phyloP scores from a whole-genome alignment of 2,888 invertebrate species.

The Anthoptus insignis region DNA sequence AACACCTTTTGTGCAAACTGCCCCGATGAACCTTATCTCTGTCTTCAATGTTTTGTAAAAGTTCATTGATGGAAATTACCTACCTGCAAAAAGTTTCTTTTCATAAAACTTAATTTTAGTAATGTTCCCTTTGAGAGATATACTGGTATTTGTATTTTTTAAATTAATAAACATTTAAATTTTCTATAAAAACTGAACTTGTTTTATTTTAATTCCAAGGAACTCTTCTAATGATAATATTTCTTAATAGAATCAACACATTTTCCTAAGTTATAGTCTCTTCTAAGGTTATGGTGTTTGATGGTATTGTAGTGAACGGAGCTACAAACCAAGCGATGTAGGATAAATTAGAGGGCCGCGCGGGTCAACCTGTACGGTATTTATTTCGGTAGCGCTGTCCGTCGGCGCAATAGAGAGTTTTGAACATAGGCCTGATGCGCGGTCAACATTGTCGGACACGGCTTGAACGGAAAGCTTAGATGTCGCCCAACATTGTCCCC shows the following conservation, averaged over 20 bases:
- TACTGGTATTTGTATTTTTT: conserved; percentile 1
- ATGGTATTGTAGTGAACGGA: too few species aligned
- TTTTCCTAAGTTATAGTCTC: too few species aligned
- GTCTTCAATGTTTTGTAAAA: conserved; percentile 7
- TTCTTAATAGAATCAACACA: neutral
- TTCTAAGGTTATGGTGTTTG: too few species aligned
- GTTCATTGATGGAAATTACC: neutral
- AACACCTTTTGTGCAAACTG: conserved; percentile 5
- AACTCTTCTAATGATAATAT: neutral
- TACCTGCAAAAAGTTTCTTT: neutral
- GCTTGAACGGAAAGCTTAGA: conserved; percentile 46
- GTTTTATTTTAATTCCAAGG: neutral
- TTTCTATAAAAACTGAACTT: neutral
- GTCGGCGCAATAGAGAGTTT: neutral
- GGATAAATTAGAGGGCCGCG: neutral
- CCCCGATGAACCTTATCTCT: conserved; percentile 10
- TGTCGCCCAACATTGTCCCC: conserved; percentile 44
- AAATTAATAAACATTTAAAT: conserved; percentile 4
- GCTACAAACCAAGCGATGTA: conserved; percentile 5
- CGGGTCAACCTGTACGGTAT: neutral
- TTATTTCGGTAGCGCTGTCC: neutral
- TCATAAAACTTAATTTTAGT: too few species aligned
- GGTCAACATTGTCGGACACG: conserved; percentile 47
- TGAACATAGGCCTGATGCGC: too few species aligned
- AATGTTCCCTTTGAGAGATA: neutral